A percentile compares a stretch with the other conserved stretches of the same genome.
phyloP scores from a whole-genome alignment of 2,113 vertebrate genomes.

The Myrmecobius fasciatus region DNA sequence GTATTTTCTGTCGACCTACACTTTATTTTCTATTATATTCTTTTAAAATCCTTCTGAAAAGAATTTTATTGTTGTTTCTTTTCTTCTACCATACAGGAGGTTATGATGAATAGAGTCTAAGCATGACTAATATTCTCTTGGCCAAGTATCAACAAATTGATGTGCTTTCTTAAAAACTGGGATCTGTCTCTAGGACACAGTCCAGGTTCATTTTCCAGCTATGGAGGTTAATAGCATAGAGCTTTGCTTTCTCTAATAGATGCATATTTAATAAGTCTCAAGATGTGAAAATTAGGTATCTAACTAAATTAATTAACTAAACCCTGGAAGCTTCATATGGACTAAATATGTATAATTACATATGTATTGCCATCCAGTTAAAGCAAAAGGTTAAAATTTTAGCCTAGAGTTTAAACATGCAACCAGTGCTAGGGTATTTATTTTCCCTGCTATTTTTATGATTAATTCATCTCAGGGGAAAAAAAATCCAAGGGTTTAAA shows the following conservation, averaged over 20 bases:
- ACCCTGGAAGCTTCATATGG: not conserved
- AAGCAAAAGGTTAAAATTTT: not conserved
- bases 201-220: not conserved
- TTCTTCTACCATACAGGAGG: not conserved
- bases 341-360: not conserved
- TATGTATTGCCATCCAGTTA: not conserved
- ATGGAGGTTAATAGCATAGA: not conserved
- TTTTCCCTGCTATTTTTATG: not conserved
- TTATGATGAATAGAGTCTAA: not conserved
- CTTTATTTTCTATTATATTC: not conserved
- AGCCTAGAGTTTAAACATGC: not conserved
- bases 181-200: not conserved
- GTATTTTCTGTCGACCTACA: not conserved
- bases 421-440: not conserved
- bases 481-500: not conserved
- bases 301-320: not conserved
- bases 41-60: not conserved
- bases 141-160: not conserved
- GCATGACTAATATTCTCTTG: not conserved
- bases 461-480: not conserved
- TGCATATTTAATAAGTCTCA: not conserved
- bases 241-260: not conserved
- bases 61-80: not conserved
- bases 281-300: not conserved
- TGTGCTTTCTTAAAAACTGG: not conserved